A percentile compares a stretch with the other conserved stretches of the same genome.
These are phyloP conservation scores for Unio delphinus DNA, from an alignment of 2,888 invertebrate genomes.

Conservation along the genomic window DNA sequence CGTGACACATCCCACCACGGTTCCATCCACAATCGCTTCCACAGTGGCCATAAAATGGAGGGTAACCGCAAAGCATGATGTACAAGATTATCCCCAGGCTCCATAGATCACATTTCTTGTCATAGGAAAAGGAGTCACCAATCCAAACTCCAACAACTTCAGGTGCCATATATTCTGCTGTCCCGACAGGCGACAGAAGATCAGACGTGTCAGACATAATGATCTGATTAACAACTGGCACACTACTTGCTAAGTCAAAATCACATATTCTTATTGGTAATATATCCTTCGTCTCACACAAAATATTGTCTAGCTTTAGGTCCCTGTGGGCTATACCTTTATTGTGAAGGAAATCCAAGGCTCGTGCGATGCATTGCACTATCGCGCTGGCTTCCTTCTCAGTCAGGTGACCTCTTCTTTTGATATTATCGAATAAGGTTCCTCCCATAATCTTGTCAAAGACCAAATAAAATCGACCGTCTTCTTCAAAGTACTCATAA, in stretches of 20 bases:
- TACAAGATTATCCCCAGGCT: constrained; percentile 92
- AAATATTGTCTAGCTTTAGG: constrained; percentile 97
- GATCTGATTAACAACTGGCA: constrained; percentile 74
- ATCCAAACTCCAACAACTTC: no score
- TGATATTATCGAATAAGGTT: constrained; percentile 92
- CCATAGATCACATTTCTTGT: constrained; percentile 66
- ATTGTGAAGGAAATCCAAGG: constrained; percentile 87
- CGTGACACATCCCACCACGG: constrained; percentile 91
- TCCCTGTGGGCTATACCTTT: constrained; percentile 84
- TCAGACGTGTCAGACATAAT: constrained; percentile 49
- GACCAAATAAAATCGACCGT: constrained; percentile 88
- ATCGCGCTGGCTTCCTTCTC: constrained; percentile 79
- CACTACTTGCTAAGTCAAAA: constrained; percentile 97
- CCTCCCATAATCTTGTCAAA: constrained; percentile 96
- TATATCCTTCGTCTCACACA: constrained; percentile 86
- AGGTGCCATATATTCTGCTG: no score
- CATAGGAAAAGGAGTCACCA: no score
- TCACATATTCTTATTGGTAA: constrained; percentile 98
- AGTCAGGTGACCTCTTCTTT: constrained; percentile 87
- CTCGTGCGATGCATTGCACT: constrained; percentile 93
- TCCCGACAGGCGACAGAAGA: no score
- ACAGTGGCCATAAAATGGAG: constrained; percentile 97
- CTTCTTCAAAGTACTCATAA: constrained; percentile 92
- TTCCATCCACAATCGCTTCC: constrained; percentile 96
- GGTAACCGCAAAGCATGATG: constrained; percentile 96